These are phyloP conservation scores for Equus quagga DNA, from an alignment of 2,113 vertebrate genomes.

Conservation along the genomic window DNA sequence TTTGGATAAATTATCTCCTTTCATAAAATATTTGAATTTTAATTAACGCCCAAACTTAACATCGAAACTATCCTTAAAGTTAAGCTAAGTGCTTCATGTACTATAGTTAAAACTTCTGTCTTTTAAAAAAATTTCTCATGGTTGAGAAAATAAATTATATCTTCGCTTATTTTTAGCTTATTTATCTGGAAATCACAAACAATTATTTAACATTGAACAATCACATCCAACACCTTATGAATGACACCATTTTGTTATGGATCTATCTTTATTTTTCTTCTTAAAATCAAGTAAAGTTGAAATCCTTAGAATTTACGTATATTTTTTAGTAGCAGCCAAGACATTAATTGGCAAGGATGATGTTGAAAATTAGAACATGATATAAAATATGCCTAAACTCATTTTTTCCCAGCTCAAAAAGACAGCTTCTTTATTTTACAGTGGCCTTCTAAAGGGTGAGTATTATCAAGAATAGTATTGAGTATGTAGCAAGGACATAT, in stretches of 20 bases:
- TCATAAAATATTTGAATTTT: slow-evolving; percentile 40
- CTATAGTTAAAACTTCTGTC: background rate
- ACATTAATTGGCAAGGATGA: background rate
- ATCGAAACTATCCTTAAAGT: background rate
- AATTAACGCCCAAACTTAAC: background rate
- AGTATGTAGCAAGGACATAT: background rate
- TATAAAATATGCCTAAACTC: background rate
- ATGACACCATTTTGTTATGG: background rate
- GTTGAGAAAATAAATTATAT: background rate
- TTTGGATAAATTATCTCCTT: slow-evolving; percentile 5
- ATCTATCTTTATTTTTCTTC: background rate
- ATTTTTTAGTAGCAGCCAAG: background rate
- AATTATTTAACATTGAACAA: background rate
- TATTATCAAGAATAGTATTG: background rate
- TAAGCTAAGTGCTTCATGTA: background rate
- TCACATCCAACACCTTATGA: background rate
- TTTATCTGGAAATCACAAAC: background rate
- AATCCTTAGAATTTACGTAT: background rate
- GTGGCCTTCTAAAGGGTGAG: background rate
- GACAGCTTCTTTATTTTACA: background rate
- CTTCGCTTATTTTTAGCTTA: background rate
- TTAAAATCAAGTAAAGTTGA: background rate
- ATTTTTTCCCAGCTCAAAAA: background rate
- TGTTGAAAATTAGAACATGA: background rate
- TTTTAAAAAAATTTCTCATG: background rate